Base-by-base conservation (phyloP, 2,797 vertebrate species). In the Cossypha polioptera region DNA sequence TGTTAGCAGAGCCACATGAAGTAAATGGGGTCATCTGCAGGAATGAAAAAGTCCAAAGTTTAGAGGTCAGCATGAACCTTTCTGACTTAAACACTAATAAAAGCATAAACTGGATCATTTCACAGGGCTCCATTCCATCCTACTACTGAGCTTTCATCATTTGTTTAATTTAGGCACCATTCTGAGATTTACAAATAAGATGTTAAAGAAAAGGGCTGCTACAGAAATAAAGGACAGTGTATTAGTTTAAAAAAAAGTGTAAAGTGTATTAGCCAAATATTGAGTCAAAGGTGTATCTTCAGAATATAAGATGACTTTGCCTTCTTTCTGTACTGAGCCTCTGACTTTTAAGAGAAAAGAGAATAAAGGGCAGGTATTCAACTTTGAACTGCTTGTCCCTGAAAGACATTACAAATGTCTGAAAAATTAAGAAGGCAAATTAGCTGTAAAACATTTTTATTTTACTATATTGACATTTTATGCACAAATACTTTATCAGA, bases 401-500 rank as follows among this genome's bases (percentile, higher is more conserved):
- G 24, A 59, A 58, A n/a, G 33, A 43, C 15, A 19, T 12, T 36
- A 54, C 22, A 57, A 76, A 79, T 2, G 12, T 62, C 68, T 82
- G 62, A 92, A 92, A 91, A 92, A 95, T 22, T 58, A 83, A 45
- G 35, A 69, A 67, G 73, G 35, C 40, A 86, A 55, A 77, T 71
- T 73, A 95, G 95, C 74, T 92, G 90, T 97, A 93, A 97, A 98
- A 97, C 96, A 94, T 97, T 97, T 98, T 98, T 96, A 97, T 97
- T 97, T 98, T 98, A 97, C 97, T 97, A 96, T 98, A 98, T 97
- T 97, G 97, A 98, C 97, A 98, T 98, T 98, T 98, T 98, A 97
- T 98, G 97, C 97, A 98, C 97, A 98, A 98, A 98, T 98, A 98
- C 96, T 97, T 97, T 95, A 96, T 98, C 92, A 97, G 97, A 98